Evolutionary conservation across 2,797 vertebrate species (phyloP), one percentile per base, ranked within the genome.

Genomic region (Clarias laeviceps): DNA sequence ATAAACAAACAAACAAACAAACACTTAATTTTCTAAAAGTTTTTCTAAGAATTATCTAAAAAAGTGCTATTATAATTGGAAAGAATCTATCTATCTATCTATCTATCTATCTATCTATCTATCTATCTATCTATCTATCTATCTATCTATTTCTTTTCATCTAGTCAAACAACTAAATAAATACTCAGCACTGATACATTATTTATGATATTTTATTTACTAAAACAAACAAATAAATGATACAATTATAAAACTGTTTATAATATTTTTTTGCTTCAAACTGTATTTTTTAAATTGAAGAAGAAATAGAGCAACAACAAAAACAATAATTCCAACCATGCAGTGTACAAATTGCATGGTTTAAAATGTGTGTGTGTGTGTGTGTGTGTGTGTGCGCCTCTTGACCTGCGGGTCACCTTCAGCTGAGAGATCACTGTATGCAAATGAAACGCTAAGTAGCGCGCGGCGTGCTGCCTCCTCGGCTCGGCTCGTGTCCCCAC

Each of bases 281-380:
- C 9, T 64, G 24, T 20, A 17, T 65, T 65, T 32, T 59, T 66
- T 17, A 15, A 32, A 32, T 32, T 66, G 14, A 27, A 27, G 4
- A 66, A 66, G 14, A 68, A 68, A 50, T 12, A 50, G 45, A 50
- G 45, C 17, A 68, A 68, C 5, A 68, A 20, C 29, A 68, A 34
- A 7, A 69, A 22, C 66, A 69, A 37, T 11, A 37, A 34, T 1
- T 65, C 27, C 27, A 66, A 66, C 1, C 64, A 66, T 32, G 8
- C 32, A 37, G 1, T 22, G 17, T 34, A 8, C 15, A 32, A 32
- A 18, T 1, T 7, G 65, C 29, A 69, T 7, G 17, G 27, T 34
- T n/a, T 54, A 76, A 9, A 76, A 34, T 62, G 32, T 37, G 59
- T 62, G 59, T 29, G 80, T 81, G 62, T 68, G 80, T 56, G 80